phyloP scores from a whole-genome alignment of 2,113 vertebrate species.

The Pardalotus punctatus region DNA sequence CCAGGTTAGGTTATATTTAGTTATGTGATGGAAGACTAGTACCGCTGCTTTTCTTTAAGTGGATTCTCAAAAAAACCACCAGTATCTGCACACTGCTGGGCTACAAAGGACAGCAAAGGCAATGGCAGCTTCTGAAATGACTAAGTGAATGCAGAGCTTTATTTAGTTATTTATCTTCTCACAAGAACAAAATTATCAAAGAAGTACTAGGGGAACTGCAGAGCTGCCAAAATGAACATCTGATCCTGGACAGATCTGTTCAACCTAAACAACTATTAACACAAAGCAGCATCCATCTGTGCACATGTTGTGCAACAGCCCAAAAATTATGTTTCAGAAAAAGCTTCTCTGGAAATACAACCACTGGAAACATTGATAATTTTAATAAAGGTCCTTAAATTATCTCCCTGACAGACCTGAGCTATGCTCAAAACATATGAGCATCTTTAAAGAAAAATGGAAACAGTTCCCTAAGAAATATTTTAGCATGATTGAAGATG shows the following conservation, averaged over 20 bases:
- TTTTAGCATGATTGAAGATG: background rate
- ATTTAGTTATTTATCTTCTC: background rate
- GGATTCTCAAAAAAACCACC: background rate
- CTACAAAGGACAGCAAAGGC: background rate
- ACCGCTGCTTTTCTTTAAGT: background rate
- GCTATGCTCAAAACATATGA: background rate
- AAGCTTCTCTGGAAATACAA: background rate
- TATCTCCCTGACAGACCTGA: background rate
- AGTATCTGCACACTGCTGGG: background rate
- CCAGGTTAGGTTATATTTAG: background rate
- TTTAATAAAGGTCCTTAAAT: background rate
- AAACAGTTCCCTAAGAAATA: background rate
- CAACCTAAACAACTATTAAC: conserved; percentile 34
- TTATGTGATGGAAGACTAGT: background rate
- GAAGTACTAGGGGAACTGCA: background rate
- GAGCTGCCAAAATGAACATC: conserved; percentile 21
- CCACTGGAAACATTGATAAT: background rate
- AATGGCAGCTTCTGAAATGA: background rate
- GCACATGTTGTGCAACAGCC: background rate
- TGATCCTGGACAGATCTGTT: conserved; percentile 18
- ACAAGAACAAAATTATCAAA: background rate
- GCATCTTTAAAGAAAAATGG: background rate
- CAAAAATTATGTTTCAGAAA: background rate
- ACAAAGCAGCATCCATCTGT: conserved; percentile 34
- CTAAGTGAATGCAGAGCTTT: background rate